phyloP scores from a whole-genome alignment of 2,113 vertebrate genomes.

The Epinephelus moara region DNA sequence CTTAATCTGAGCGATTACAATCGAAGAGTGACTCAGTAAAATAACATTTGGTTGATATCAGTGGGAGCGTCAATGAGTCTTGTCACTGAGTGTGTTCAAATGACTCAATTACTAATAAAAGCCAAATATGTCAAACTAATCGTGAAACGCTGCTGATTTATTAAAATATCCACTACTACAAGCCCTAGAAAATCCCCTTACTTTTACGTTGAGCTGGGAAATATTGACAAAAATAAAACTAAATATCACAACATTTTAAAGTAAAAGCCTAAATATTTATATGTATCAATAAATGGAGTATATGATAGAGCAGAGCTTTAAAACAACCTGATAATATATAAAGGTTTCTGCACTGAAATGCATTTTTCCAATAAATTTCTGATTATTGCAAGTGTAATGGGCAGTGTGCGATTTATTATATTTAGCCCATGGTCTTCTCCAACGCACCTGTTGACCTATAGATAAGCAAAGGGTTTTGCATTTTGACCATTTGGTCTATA shows the following conservation, averaged over 20 bases:
- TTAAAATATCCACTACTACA: neutral
- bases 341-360: too few relatives aligned
- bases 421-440: too few relatives aligned
- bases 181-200: neutral
- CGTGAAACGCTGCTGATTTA: neutral
- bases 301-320: neutral
- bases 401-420: too few relatives aligned
- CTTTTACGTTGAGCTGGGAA: neutral
- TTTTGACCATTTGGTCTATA: neutral
- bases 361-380: too few relatives aligned
- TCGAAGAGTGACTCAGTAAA: constrained; percentile 25
- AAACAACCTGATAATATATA: too few relatives aligned
- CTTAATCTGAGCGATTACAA: constrained; percentile 23
- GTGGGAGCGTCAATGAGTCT: neutral
- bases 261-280: neutral
- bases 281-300: neutral
- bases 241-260: neutral
- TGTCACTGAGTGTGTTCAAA: neutral
- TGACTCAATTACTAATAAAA: constrained; percentile 4
- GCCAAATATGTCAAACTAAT: neutral
- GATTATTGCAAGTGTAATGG: too few relatives aligned
- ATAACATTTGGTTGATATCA: constrained; percentile 15
- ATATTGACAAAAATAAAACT: neutral
- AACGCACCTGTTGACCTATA: too few relatives aligned
- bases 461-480: too few relatives aligned